Percentiles rank a stretch among this genome's conserved stretches.
These are phyloP conservation scores for Podarcis raffonei DNA, from an alignment of 2,113 vertebrate species.

Conservation along the genomic window DNA sequence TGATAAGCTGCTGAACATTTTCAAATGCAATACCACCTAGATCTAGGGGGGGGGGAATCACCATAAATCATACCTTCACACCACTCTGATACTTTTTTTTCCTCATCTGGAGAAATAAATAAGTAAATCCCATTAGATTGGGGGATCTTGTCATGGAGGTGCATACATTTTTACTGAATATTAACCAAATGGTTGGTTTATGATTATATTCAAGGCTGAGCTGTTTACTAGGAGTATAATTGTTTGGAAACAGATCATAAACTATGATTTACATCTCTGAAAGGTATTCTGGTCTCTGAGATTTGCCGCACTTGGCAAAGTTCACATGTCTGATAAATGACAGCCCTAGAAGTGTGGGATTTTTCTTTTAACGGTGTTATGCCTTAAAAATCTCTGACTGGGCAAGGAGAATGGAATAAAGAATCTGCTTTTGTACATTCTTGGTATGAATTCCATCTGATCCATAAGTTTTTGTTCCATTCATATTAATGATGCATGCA, in stretches of 20 bases:
- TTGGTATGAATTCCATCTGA: conserved; percentile 63
- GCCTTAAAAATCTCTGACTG: conserved; percentile 66
- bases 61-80: conserved; percentile 51
- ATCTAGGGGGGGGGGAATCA: conserved; percentile 51
- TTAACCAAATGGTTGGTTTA: conserved; percentile 64
- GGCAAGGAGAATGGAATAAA: conserved; percentile 18
- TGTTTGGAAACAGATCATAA: conserved; percentile 63
- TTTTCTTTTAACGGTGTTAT: conserved; percentile 54
- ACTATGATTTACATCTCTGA: conserved; percentile 70
- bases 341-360: conserved; percentile 55
- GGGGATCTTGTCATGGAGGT: conserved; percentile 62
- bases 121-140: conserved; percentile 62
- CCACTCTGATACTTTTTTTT: conserved; percentile 56
- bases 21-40: conserved; percentile 58
- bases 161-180: conserved; percentile 59
- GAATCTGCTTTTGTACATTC: conserved; percentile 59
- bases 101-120: conserved; percentile 62
- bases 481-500: conserved; percentile 46
- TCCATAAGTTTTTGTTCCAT: conserved; percentile 63
- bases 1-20: conserved; percentile 52
- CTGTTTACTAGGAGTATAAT: conserved; percentile 69
- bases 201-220: conserved; percentile 68
- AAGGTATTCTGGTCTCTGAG: conserved; percentile 71
- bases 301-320: conserved; percentile 69
- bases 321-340: conserved; percentile 69